Evolutionary conservation across 2,797 vertebrate species (phyloP), one percentile per base, ranked within the genome.

Genomic region (Peromyscus melanophrys): DNA sequence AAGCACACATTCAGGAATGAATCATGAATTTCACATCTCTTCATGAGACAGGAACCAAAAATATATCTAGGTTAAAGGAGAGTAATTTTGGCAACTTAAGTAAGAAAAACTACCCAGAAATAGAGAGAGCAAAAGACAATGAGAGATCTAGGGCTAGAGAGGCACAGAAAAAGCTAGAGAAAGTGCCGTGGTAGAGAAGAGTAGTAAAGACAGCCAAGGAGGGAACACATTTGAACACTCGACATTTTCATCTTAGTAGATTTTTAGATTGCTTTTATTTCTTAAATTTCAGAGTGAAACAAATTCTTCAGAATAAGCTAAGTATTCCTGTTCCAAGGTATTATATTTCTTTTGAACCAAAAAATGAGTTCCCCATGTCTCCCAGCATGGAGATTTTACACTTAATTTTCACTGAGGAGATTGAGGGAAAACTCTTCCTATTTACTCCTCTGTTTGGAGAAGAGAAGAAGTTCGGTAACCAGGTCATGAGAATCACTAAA

Each of bases 211-310:
- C 16, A 63, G 25, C 14, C 19, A 57, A 37, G 40, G 6, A 31
- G 46, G 21, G 17, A 31, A 34, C 34, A 57, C 6, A 43, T 17
- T 19, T 49, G 0, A 67, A 57, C 4, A 23, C 17, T 29, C 77
- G 2, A 46, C 61, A 78, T 69, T 93, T 89, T 92, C 13, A 23
- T 93, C 21, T 78, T 63, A 52, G 37, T 83, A 59, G 71, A 12
- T 76, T 89, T 73, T 81, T 90, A 88, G 52, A 19, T 57, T 88
- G 21, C 80, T 95, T 27, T 96, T 46, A 52, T 97, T 95, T 97
- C 25, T 90, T 95, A 84, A 67, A 92, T 90, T 92, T 92, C 59
- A 81, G 76, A 92, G 40, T 52, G n/a, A 85, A 63, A 93, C 43
- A 95, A 55, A 65, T 95, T 90, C 25, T 88, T 78, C 40, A 96